Conservation (phyloP, 2,888 invertebrate species). For the Sialis lutaria region DNA sequence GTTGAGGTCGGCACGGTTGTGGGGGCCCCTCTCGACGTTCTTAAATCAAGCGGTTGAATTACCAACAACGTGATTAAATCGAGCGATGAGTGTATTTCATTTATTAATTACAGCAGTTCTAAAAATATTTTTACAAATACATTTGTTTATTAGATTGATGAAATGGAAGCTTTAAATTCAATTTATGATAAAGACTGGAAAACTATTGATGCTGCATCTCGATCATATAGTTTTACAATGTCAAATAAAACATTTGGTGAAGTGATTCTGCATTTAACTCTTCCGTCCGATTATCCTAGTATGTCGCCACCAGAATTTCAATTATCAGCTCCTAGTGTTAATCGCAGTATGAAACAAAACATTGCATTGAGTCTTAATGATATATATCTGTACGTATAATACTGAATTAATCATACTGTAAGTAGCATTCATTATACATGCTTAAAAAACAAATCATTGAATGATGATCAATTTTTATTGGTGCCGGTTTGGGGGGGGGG, state of each 20-base stretch:
- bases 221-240: constrained; percentile 41
- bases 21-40: too few relatives aligned
- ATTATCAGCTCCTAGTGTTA: constrained; percentile 53
- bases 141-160: constrained; percentile 32
- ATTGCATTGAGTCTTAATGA: constrained; percentile 39
- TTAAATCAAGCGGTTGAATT: too few relatives aligned
- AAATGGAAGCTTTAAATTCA: constrained; percentile 52
- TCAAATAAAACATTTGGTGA: constrained; percentile 27
- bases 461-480: too few relatives aligned
- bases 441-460: too few relatives aligned
- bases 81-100: too few relatives aligned
- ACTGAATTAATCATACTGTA: constrained; percentile 1
- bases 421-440: too few relatives aligned
- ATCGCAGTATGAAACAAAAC: constrained; percentile 34
- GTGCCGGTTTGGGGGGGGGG: too few relatives aligned
- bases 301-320: constrained; percentile 47
- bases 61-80: too few relatives aligned
- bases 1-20: too few relatives aligned
- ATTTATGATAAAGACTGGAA: constrained; percentile 57
- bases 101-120: too few relatives aligned
- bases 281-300: constrained; percentile 47
- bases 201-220: constrained; percentile 34
- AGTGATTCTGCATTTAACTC: constrained; percentile 41
- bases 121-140: too few relatives aligned
- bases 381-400: constrained; percentile 44